phyloP scores from a whole-genome alignment of 2,797 vertebrate species.

The Lepus oiostolus region DNA sequence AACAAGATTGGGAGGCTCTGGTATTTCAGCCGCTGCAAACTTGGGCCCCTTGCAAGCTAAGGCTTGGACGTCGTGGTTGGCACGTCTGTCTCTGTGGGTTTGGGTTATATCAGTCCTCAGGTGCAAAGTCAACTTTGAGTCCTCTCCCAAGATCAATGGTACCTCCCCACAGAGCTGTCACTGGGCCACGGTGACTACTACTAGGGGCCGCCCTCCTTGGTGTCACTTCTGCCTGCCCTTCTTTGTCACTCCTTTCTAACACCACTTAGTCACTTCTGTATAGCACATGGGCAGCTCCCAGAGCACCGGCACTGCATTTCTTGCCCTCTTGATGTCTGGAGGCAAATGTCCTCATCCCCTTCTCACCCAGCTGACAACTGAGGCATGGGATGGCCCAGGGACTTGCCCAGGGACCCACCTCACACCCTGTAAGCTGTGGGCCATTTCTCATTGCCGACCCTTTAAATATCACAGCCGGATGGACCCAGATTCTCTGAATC shows the following conservation, averaged over 20 bases:
- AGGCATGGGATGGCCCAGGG: background rate
- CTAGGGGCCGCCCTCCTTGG: background rate
- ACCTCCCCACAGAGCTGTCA: background rate
- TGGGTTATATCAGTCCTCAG: background rate
- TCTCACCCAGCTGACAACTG: slow-evolving; percentile 4
- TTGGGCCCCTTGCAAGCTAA: background rate
- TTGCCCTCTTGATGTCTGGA: background rate
- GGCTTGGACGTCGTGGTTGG: background rate
- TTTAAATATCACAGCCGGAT: background rate
- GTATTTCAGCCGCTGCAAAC: slow-evolving; percentile 30
- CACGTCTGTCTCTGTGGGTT: background rate
- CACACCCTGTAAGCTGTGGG: background rate
- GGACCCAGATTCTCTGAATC: background rate
- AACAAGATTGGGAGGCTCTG: background rate
- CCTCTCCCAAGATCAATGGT: background rate
- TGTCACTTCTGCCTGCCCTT: background rate
- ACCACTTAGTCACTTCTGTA: background rate
- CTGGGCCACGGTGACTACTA: background rate
- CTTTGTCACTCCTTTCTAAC: background rate
- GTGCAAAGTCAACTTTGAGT: background rate
- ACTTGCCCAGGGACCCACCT: background rate
- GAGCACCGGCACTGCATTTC: background rate
- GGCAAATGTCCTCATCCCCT: background rate
- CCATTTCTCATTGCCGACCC: background rate
- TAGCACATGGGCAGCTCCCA: slow-evolving; percentile 3